These are phyloP conservation scores for Criorhina ranunculi DNA, from an alignment of 2,888 invertebrate genomes.

Conservation along the genomic window DNA sequence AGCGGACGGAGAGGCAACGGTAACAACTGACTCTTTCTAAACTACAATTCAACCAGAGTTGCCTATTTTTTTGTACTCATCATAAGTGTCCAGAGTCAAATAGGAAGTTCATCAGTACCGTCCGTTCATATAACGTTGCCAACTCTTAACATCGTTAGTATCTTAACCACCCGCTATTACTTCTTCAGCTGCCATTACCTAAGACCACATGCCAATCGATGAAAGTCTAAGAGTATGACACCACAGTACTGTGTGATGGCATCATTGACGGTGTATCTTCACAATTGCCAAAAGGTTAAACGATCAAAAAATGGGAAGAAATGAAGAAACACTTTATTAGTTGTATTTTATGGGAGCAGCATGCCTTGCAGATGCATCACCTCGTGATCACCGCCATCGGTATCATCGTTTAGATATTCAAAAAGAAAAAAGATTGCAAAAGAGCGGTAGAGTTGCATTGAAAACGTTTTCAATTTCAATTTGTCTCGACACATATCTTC, in stretches of 20 bases:
- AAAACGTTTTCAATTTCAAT: conserved; percentile 39
- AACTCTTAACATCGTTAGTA: no score
- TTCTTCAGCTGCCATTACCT: neutral
- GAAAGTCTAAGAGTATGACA: neutral
- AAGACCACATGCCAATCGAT: neutral
- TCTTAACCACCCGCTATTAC: no score
- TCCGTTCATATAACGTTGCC: no score
- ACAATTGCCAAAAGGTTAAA: conserved; percentile 53
- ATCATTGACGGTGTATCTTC: conserved; percentile 25
- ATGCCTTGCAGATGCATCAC: conserved; percentile 23
- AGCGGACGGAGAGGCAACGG: no score
- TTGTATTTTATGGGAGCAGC: conserved; percentile 28
- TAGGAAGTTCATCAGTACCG: no score
- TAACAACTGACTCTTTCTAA: no score
- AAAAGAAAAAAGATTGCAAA: neutral
- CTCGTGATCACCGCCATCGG: conserved; percentile 18
- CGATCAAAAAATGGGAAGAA: conserved; percentile 30
- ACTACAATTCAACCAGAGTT: no score
- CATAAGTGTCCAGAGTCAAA: no score
- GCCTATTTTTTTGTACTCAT: no score
- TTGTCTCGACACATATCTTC: conserved; percentile 33
- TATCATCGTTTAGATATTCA: conserved; percentile 16
- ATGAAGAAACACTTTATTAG: conserved; percentile 40
- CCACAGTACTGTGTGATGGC: conserved; percentile 28
- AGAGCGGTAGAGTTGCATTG: conserved; percentile 2